phyloP scores from a whole-genome alignment of 2,888 invertebrate genomes.

The Lithophane ornitopus region DNA sequence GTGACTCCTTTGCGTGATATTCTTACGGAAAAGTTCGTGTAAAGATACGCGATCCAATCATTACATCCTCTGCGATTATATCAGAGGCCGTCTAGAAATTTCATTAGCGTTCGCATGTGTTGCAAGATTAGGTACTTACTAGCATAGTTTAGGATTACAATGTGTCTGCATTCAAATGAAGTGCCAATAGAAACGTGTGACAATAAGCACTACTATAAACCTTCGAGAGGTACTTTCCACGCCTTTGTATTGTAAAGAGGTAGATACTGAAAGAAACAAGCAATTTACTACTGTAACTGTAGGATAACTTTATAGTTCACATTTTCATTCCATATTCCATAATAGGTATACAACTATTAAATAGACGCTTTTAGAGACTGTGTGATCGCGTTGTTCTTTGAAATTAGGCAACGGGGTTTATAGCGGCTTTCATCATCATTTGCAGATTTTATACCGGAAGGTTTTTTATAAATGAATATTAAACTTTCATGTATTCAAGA shows the following conservation, averaged over 20 bases:
- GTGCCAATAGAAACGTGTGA: slow-evolving; percentile 21
- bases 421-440: neutral
- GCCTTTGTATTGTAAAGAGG: slow-evolving; percentile 29
- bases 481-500: neutral
- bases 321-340: no score
- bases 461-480: neutral
- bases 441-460: neutral
- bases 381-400: neutral
- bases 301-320: neutral
- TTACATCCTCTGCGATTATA: neutral
- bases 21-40: neutral
- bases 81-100: neutral
- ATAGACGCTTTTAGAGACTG: neutral
- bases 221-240: neutral
- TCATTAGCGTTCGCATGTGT: no score
- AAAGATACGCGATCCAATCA: neutral
- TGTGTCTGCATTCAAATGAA: slow-evolving; percentile 28
- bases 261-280: neutral
- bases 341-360: no score
- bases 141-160: slow-evolving; percentile 19
- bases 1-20: neutral
- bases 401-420: neutral
- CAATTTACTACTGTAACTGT: neutral
- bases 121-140: neutral
- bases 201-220: slow-evolving; percentile 27